Conservation (phyloP, 1,140 invertebrate species). For the Anastrepha ludens region DNA sequence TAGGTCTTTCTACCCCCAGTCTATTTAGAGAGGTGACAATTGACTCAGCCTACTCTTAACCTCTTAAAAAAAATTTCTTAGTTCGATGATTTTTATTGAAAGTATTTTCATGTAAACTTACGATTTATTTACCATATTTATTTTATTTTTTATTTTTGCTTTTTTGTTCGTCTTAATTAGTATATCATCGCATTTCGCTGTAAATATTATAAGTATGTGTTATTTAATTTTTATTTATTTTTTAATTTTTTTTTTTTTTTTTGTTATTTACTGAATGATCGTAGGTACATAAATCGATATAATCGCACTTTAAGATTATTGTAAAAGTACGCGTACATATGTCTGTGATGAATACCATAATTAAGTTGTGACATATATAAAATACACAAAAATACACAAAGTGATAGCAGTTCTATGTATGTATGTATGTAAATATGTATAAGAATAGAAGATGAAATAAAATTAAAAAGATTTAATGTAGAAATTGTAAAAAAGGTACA, state of each 20-base stretch:
- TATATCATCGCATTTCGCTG: background rate
- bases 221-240: background rate
- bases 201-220: no score
- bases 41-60: no score
- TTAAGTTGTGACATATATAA: no score
- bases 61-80: no score
- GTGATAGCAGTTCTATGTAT: background rate
- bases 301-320: slow-evolving; percentile 5
- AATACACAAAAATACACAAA: no score
- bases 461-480: background rate
- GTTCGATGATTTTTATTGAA: background rate
- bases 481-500: background rate
- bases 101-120: background rate
- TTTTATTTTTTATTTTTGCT: background rate
- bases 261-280: background rate
- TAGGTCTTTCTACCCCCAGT: no score
- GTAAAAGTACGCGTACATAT: background rate
- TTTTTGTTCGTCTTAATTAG: slow-evolving; percentile 22
- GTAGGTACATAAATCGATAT: background rate
- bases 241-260: background rate
- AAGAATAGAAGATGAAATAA: background rate
- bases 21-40: no score
- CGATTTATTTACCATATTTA: background rate
- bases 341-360: no score
- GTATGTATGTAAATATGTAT: background rate